phyloP scores from a whole-genome alignment of 2,113 vertebrate genomes.

The Steatornis caripensis region DNA sequence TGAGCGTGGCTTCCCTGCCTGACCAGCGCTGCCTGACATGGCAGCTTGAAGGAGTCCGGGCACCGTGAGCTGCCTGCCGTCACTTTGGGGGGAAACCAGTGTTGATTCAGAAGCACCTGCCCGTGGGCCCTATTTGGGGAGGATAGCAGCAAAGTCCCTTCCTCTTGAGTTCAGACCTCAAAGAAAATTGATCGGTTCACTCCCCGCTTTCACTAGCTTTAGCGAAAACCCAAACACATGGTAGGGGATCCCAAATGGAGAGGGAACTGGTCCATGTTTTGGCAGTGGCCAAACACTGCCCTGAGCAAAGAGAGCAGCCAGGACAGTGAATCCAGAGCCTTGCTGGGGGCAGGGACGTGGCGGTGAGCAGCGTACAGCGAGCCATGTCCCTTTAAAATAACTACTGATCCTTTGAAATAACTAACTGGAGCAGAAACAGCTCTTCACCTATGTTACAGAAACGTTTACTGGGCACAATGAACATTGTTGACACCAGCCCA shows the following conservation, averaged over 20 bases:
- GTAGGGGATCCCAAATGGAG: not conserved
- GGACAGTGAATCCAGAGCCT: not conserved
- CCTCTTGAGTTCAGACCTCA: not conserved
- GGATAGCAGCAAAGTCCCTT: not conserved
- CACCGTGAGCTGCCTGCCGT: not conserved
- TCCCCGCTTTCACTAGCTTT: rapidly evolving
- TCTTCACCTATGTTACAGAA: not conserved
- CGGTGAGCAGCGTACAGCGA: not conserved
- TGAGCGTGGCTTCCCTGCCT: not conserved
- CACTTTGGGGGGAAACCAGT: not conserved
- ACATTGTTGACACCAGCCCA: rapidly evolving
- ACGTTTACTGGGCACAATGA: not conserved
- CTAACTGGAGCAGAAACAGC: not conserved
- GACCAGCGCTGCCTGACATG: rapidly evolving
- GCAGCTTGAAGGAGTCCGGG: not conserved
- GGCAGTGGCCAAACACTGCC: not conserved
- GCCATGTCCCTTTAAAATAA: not conserved
- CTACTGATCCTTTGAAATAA: not conserved
- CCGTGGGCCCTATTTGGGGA: not conserved
- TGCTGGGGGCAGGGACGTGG: not conserved
- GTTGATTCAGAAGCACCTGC: not conserved
- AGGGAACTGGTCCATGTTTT: not conserved
- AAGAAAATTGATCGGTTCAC: not conserved
- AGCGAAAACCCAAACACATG: not conserved
- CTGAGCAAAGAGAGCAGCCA: not conserved